Evolutionary conservation across 2,113 vertebrate genomes (phyloP).

Genomic region (Sarotherodon lohbergeri): DNA sequence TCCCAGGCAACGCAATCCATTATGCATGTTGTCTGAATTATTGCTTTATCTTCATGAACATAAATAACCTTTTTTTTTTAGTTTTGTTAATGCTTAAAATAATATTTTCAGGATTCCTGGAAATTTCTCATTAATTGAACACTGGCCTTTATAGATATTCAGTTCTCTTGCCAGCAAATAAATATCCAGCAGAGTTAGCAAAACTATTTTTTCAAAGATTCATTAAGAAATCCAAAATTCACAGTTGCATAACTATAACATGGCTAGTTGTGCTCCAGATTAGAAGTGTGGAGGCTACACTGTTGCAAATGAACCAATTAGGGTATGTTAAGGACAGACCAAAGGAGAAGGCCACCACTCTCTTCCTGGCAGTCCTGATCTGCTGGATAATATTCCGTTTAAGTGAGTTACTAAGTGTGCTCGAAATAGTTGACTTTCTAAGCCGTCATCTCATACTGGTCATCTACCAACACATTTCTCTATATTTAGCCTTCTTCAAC

Average conservation of each 20-base stretch:
- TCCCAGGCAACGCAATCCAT: background rate
- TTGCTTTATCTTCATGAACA: background rate
- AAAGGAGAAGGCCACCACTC: background rate
- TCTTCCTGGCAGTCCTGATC: background rate
- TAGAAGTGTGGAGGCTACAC: background rate
- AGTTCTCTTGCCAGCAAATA: background rate
- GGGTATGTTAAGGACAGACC: background rate
- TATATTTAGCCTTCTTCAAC: background rate
- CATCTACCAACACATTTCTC: background rate
- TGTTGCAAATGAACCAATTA: background rate
- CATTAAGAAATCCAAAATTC: background rate
- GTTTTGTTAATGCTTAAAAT: background rate
- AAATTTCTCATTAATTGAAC: rapidly evolving
- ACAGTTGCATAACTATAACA: background rate
- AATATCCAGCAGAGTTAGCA: background rate
- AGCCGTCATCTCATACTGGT: background rate
- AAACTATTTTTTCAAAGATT: background rate
- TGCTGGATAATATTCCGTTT: background rate
- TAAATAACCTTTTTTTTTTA: background rate
- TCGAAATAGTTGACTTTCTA: background rate
- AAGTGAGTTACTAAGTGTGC: background rate
- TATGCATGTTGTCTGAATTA: background rate
- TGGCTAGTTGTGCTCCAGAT: background rate
- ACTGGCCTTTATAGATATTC: background rate
- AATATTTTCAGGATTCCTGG: background rate